Percentiles rank a stretch among this genome's conserved stretches.
These are phyloP conservation scores for Perizoma affinitatum DNA, from an alignment of 2,888 invertebrate species.

Conservation along the genomic window DNA sequence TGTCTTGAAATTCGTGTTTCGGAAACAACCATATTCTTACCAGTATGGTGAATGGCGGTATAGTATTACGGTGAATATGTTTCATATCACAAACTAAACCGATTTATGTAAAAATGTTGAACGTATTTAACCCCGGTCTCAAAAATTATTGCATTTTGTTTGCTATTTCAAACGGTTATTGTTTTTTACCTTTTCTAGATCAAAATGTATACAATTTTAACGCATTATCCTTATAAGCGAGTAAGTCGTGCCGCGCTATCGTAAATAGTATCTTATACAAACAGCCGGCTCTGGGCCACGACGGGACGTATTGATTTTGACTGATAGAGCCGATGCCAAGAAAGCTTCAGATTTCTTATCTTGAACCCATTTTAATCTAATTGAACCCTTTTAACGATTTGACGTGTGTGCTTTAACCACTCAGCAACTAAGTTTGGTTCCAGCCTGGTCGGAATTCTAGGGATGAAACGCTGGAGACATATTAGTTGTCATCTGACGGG, in stretches of 20 bases:
- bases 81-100: no score
- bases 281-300: constrained; percentile 55
- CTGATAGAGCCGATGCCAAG: constrained; percentile 56
- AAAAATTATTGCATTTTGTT: constrained; percentile 1
- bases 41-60: no score
- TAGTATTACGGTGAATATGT: no score
- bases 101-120: no score
- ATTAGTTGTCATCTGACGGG: no score
- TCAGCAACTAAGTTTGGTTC: no score
- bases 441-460: no score
- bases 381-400: constrained; percentile 4
- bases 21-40: no score
- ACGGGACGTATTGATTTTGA: constrained; percentile 67
- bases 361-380: constrained; percentile 6
- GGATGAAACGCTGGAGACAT: no score
- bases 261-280: constrained; percentile 60
- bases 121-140: background rate
- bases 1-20: no score
- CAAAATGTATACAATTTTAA: constrained; percentile 29
- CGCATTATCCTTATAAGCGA: constrained; percentile 33
- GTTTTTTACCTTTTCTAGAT: constrained; percentile 21
- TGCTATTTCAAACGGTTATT: constrained; percentile 18
- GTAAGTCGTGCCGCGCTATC: constrained; percentile 53
- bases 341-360: constrained; percentile 26
- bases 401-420: no score